Percentiles rank a stretch among this genome's conserved stretches.
phyloP scores from a whole-genome alignment of 2,113 vertebrate genomes.

The Chauna torquata region DNA sequence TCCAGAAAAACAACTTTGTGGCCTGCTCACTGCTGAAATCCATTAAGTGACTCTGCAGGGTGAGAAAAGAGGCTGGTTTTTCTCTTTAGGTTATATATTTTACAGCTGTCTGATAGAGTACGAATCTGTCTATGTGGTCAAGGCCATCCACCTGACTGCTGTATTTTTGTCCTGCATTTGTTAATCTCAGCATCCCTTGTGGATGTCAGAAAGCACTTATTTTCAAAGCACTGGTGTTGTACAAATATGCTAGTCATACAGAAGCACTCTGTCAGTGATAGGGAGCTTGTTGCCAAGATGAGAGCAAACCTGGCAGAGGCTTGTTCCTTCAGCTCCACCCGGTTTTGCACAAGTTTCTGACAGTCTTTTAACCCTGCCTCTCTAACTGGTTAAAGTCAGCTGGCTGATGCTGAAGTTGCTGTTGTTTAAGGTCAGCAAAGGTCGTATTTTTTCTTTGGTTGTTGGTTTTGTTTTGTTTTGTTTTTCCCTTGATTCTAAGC shows the following conservation, averaged over 20 bases:
- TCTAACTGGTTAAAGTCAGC: background rate
- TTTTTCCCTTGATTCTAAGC: background rate
- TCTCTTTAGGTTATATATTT: background rate
- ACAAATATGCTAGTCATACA: background rate
- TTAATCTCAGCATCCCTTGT: background rate
- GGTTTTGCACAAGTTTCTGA: background rate
- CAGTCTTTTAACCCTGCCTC: background rate
- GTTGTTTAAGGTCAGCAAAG: background rate
- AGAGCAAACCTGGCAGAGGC: background rate
- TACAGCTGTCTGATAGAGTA: background rate
- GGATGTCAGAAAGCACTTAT: background rate
- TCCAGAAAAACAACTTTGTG: constrained; percentile 31
- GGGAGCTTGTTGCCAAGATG: background rate
- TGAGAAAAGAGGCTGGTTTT: background rate
- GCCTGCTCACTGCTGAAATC: constrained; percentile 14
- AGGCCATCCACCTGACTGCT: constrained; percentile 1
- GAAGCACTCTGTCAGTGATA: background rate
- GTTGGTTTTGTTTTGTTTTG: background rate
- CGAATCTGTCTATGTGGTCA: background rate
- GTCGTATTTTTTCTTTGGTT: background rate
- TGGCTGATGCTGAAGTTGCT: background rate
- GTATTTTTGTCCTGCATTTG: background rate
- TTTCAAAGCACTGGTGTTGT: background rate
- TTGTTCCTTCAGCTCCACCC: background rate
- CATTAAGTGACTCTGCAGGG: background rate